Conservation (phyloP, 2,888 invertebrate species). For the Balanococcus diminutus region DNA sequence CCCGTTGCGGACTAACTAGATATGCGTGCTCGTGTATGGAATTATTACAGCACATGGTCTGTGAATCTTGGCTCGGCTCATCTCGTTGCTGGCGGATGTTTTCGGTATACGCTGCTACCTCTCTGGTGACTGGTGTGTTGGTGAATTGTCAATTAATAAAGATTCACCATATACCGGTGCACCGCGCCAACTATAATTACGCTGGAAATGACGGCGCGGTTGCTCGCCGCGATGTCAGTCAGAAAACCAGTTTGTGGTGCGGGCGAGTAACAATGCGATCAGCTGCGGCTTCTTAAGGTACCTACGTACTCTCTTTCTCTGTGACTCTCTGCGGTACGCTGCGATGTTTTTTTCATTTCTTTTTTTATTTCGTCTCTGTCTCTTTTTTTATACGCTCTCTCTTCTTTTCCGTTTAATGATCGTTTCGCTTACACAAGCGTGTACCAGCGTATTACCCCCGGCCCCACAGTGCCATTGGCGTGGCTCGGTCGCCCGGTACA, state of each 20-base stretch:
- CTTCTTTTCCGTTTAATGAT: not conserved
- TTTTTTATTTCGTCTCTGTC: not conserved
- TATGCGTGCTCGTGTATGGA: not conserved
- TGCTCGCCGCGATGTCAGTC: not conserved
- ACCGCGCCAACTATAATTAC: conserved; percentile 2
- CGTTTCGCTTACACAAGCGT: not conserved
- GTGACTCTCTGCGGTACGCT: not conserved
- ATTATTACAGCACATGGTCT: not conserved
- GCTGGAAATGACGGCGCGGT: not conserved
- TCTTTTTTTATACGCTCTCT: not conserved
- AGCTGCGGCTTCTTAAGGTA: not conserved
- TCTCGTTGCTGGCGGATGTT: not conserved
- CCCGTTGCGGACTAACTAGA: too few relatives aligned
- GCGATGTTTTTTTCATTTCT: too few relatives aligned
- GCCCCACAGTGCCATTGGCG: not conserved
- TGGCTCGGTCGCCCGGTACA: not conserved
- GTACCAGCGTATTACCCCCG: not conserved
- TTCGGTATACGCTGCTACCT: not conserved
- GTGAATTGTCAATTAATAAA: conserved; percentile 12
- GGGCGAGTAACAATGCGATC: not conserved
- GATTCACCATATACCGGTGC: not conserved
- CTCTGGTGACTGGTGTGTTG: not conserved
- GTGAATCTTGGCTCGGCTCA: too few relatives aligned
- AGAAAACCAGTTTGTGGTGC: conserved; percentile 1
- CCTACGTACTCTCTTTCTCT: not conserved